Conservation (phyloP, 1,140 invertebrate species). For the Orchestia grillus region DNA sequence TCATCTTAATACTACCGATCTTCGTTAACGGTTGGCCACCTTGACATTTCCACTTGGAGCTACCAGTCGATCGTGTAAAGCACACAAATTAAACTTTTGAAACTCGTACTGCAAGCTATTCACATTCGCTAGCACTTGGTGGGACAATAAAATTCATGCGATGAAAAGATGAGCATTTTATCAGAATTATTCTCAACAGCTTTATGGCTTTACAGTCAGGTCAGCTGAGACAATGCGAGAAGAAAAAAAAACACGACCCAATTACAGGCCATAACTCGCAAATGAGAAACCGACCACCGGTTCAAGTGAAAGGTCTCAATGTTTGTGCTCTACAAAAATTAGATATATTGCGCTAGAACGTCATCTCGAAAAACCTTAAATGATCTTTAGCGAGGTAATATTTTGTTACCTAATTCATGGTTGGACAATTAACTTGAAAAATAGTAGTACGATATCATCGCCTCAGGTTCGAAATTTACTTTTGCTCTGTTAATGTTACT, state of each 20-base stretch:
- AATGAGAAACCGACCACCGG: slow-evolving; percentile 1
- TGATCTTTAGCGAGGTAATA: neutral
- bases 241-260: slow-evolving; percentile 30
- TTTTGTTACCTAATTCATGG: neutral
- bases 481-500: neutral
- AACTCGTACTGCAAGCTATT: neutral
- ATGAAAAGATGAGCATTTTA: neutral
- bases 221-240: neutral
- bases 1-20: slow-evolving; percentile 1
- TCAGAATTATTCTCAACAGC: neutral
- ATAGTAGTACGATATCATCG: neutral
- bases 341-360: neutral
- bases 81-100: neutral
- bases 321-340: neutral
- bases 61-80: neutral
- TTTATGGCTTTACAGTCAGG: slow-evolving; percentile 1
- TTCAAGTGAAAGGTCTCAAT: slow-evolving; percentile 39
- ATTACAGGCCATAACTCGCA: slow-evolving; percentile 45
- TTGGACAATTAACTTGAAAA: neutral
- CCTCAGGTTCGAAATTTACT: neutral
- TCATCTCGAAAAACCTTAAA: neutral
- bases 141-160: neutral
- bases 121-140: neutral
- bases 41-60: neutral
- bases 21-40: neutral